Conservation (phyloP, 2,113 vertebrate species). For the Collichthys lucidus region DNA sequence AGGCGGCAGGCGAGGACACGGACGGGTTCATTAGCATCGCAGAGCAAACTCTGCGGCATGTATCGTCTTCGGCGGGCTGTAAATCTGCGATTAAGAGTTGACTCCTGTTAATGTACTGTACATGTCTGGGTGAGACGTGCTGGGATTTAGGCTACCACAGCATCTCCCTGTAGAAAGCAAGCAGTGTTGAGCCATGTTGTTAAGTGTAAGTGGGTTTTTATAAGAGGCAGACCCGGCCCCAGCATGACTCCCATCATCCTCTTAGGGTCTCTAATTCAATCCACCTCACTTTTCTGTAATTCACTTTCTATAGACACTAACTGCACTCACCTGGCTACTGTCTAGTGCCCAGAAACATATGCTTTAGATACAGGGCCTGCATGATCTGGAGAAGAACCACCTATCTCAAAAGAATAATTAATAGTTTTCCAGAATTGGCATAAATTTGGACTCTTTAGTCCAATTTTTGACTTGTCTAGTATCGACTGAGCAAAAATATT, state of each 20-base stretch:
- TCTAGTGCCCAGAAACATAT: conserved; percentile 2
- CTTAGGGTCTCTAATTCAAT: conserved; percentile 75
- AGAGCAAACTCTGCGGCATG: conserved; percentile 3
- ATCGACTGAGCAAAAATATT: not conserved
- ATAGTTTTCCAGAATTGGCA: not conserved
- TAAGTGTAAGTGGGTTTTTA: conserved; percentile 68
- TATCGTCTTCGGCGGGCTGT: conserved; percentile 19
- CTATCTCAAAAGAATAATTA: not conserved
- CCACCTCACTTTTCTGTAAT: conserved; percentile 58
- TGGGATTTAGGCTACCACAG: conserved; percentile 55
- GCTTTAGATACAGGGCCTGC: not conserved
- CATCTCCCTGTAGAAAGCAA: conserved; percentile 40
- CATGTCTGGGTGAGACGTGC: conserved; percentile 56
- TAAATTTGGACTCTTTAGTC: too few relatives aligned
- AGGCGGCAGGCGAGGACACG: conserved; percentile 16
- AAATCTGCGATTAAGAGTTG: conserved; percentile 70
- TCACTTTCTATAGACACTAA: conserved; percentile 62
- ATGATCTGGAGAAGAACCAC: not conserved
- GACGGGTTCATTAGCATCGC: conserved; percentile 48
- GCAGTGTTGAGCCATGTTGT: conserved; percentile 50
- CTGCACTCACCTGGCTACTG: conserved; percentile 52
- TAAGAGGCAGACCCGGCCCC: conserved; percentile 44
- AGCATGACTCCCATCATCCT: conserved; percentile 70
- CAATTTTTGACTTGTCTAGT: too few relatives aligned
- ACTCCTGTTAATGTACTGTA: conserved; percentile 56